Evolutionary conservation across 2,888 invertebrate genomes (phyloP).

Genomic region (Elgonia sp.): DNA sequence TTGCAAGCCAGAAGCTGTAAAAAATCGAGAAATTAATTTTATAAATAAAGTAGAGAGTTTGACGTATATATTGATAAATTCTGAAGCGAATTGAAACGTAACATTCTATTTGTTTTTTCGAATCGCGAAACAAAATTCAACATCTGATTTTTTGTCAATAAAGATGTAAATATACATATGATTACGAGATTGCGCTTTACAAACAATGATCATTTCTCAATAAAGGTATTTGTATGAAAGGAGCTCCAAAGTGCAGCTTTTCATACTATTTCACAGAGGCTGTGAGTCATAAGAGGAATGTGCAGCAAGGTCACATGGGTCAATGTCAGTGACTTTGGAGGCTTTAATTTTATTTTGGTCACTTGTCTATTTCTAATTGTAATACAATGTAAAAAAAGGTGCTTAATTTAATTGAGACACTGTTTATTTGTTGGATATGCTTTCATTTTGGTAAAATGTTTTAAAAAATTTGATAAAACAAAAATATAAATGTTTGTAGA

Average conservation of each 20-base stretch:
- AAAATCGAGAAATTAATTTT: background rate
- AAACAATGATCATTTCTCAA: background rate
- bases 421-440: no score
- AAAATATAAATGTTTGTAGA: no score
- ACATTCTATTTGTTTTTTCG: background rate
- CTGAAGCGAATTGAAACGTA: background rate
- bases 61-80: background rate
- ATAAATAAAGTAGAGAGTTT: background rate
- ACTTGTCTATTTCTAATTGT: constrained; percentile 59
- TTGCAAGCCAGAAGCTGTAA: constrained; percentile 87
- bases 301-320: constrained; percentile 58
- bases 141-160: background rate
- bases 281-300: constrained; percentile 58
- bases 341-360: constrained; percentile 60
- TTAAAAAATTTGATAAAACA: no score
- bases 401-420: no score
- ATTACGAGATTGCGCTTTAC: background rate
- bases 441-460: no score
- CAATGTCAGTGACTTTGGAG: constrained; percentile 69
- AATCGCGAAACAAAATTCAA: background rate
- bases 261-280: constrained; percentile 39
- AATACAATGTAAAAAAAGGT: background rate
- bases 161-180: background rate
- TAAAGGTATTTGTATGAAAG: constrained; percentile 33
- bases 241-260: constrained; percentile 36